Evolutionary conservation across 2,113 vertebrate genomes (phyloP).

Genomic region (Phocoena phocoena): DNA sequence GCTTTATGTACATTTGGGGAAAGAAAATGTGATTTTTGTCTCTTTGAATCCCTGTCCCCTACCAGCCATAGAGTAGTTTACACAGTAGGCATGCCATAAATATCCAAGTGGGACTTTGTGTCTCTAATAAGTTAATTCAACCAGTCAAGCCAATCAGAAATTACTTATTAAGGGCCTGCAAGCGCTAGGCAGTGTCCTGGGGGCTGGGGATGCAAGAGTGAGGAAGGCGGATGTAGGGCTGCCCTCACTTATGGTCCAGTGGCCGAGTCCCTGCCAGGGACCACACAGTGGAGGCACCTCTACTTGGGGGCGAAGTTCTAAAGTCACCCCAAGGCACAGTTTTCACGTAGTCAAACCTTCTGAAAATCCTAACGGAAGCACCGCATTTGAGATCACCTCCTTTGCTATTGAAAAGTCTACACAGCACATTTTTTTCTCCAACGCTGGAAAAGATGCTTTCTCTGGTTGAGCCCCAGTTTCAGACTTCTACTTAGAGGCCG

Average conservation of each 20-base stretch:
- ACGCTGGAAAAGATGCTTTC: background rate
- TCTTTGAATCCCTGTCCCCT: background rate
- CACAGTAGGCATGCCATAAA: background rate
- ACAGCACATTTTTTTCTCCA: background rate
- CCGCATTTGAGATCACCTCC: background rate
- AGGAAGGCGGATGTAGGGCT: background rate
- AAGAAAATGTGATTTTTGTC: background rate
- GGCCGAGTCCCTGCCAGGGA: background rate
- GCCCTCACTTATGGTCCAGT: background rate
- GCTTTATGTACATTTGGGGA: background rate
- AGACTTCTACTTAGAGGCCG: background rate
- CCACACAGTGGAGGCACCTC: background rate
- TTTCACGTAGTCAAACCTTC: background rate
- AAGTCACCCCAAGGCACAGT: background rate
- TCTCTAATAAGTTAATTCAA: background rate
- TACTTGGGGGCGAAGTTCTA: background rate
- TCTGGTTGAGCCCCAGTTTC: background rate
- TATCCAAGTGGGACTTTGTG: background rate
- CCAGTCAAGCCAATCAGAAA: background rate
- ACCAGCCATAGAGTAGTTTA: rapidly evolving
- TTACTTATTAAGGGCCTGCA: too few species aligned
- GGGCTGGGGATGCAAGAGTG: background rate
- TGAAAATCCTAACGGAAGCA: background rate
- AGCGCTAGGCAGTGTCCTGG: background rate
- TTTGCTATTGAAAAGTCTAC: background rate